These are phyloP conservation scores for Eupithecia insigniata DNA, from an alignment of 2,888 invertebrate genomes.

Conservation along the genomic window DNA sequence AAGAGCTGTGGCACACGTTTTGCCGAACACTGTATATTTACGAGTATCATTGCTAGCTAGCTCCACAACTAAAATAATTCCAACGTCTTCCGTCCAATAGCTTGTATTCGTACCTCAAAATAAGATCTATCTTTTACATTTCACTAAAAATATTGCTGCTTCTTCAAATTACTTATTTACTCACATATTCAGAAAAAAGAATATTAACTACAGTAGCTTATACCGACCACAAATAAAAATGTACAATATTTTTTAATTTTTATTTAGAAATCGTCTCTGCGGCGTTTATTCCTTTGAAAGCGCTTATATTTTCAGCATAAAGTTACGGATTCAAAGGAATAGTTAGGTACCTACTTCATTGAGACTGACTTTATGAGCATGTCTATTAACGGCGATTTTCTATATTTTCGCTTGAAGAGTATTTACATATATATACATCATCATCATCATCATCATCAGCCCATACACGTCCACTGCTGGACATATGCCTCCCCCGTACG, in stretches of 20 bases:
- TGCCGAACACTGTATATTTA: neutral
- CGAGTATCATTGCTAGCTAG: too few relatives aligned
- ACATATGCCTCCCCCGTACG: too few relatives aligned
- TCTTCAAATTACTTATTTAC: neutral
- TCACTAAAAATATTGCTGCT: neutral
- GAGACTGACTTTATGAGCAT: neutral
- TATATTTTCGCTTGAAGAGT: neutral
- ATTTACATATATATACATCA: too few relatives aligned
- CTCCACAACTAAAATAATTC: neutral
- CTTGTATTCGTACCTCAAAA: neutral
- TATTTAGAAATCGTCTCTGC: too few relatives aligned
- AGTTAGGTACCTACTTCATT: neutral
- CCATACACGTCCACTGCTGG: too few relatives aligned
- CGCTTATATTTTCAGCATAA: conserved; percentile 3
- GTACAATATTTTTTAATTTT: neutral
- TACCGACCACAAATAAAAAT: too few relatives aligned
- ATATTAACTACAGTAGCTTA: neutral
- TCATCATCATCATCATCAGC: too few relatives aligned
- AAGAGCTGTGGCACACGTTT: neutral
- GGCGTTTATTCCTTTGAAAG: neutral
- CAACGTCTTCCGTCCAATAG: neutral
- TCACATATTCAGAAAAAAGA: neutral
- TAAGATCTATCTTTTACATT: neutral
- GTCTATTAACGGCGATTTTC: neutral
- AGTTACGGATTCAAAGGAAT: conserved; percentile 7